phyloP scores from a whole-genome alignment of 2,797 vertebrate species.

The Rousettus madagascariensis region DNA sequence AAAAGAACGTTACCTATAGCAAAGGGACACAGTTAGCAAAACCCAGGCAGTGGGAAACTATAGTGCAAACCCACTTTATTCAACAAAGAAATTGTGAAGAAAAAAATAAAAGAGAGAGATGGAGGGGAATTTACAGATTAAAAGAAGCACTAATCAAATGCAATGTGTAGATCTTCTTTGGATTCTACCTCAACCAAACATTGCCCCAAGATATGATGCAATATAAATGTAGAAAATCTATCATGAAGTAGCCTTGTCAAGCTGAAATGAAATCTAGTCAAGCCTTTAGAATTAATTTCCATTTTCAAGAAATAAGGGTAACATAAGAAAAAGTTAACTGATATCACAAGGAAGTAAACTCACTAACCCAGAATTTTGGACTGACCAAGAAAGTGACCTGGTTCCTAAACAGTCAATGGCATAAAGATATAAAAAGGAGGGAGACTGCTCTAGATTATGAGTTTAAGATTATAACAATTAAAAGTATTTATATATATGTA shows the following conservation, averaged over 20 bases:
- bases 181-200: neutral
- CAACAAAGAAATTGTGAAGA: neutral
- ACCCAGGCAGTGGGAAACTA: neutral
- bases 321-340: conserved; percentile 14
- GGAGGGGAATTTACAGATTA: neutral
- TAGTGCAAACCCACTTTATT: neutral
- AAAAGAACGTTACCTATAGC: neutral
- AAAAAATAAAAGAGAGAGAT: neutral
- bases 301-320: conserved; percentile 11
- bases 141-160: neutral
- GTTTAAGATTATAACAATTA: neutral
- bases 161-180: neutral
- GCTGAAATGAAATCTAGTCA: neutral
- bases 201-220: neutral
- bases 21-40: neutral
- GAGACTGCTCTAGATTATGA: neutral
- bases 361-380: neutral
- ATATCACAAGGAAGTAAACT: neutral
- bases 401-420: neutral
- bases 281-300: neutral
- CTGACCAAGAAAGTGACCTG: neutral
- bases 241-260: neutral
- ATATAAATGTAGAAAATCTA: neutral
- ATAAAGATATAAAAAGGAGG: neutral
- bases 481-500: neutral